These are phyloP conservation scores for Pantala flavescens DNA, from an alignment of 1,140 invertebrate genomes.

Conservation along the genomic window DNA sequence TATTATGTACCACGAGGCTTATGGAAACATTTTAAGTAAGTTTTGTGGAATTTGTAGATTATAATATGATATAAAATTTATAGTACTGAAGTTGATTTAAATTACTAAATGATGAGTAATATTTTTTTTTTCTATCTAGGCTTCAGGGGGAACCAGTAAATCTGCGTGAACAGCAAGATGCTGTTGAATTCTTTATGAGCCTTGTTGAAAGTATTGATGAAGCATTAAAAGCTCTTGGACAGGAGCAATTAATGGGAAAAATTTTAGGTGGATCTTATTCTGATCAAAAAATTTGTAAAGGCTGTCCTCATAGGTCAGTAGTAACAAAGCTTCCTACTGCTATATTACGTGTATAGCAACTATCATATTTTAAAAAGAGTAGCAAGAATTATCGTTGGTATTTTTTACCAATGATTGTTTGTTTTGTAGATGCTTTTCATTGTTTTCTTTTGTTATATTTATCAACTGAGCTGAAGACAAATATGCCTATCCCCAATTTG, in stretches of 20 bases:
- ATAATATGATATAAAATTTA: constrained; percentile 28
- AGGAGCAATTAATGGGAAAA: constrained; percentile 87
- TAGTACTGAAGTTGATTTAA: constrained; percentile 11
- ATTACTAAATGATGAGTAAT: constrained; percentile 12
- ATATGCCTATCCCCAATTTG: too few relatives aligned
- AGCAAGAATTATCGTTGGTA: too few relatives aligned
- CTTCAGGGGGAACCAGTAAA: constrained; percentile 92
- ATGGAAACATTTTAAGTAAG: constrained; percentile 95
- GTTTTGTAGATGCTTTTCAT: too few relatives aligned
- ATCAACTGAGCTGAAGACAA: too few relatives aligned
- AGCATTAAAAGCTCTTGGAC: constrained; percentile 82
- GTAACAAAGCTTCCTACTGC: background rate
- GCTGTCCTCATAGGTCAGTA: constrained; percentile 84
- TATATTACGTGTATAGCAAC: too few relatives aligned
- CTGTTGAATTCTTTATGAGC: constrained; percentile 98
- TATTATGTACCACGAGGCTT: constrained; percentile 94
- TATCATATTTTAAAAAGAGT: too few relatives aligned
- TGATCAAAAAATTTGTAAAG: constrained; percentile 98
- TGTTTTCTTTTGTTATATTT: too few relatives aligned
- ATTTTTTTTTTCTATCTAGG: constrained; percentile 33
- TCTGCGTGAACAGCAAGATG: constrained; percentile 95
- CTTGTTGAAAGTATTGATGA: constrained; percentile 94
- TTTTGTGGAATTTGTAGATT: constrained; percentile 33
- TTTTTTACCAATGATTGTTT: too few relatives aligned
- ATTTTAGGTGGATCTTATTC: constrained; percentile 94